Percentiles rank a stretch among this genome's conserved stretches.
Conservation (phyloP, 2,113 vertebrate species). For the Ophiodon elongatus region DNA sequence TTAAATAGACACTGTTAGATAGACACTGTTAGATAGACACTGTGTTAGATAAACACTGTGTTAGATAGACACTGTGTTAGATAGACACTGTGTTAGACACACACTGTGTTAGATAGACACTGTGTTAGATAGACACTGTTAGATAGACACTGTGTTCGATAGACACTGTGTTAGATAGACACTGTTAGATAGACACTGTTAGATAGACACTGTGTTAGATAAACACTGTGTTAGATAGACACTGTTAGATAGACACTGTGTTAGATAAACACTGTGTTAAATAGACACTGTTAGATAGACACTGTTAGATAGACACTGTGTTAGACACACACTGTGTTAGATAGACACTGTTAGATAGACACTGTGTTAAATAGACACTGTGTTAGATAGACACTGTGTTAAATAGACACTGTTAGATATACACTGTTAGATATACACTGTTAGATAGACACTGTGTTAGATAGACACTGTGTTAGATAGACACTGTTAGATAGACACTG, state of each 20-base stretch:
- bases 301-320: neutral
- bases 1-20: neutral
- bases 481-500: neutral
- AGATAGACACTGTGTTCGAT: no score
- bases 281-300: neutral
- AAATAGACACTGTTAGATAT: neutral
- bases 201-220: no score
- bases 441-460: neutral
- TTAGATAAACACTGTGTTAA: no score
- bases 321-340: no score
- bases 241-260: neutral
- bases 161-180: neutral
- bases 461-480: neutral
- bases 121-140: neutral
- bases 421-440: neutral
- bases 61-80: neutral
- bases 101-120: neutral
- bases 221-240: neutral
- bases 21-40: neutral
- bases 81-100: no score
- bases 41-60: no score
- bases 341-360: neutral
- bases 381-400: neutral
- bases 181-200: neutral
- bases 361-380: no score